Conservation (phyloP, 2,113 vertebrate genomes). For the pig (Sus scrofa) region T2T-Sscrofa CM000812.6:138235001-138235500, state of each 20-base stretch:
- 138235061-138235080: slow-evolving; percentile 49
- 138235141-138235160: slow-evolving; percentile 55
- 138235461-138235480: neutral
- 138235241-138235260: slow-evolving; percentile 57
- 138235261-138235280: slow-evolving; percentile 3
- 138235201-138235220: slow-evolving; percentile 63
- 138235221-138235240: slow-evolving; percentile 62
- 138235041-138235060: slow-evolving; percentile 50
- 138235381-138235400: neutral
- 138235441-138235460: slow-evolving; percentile 20
- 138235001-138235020: slow-evolving; percentile 60
- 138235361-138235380: slow-evolving; percentile 17
- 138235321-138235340: slow-evolving; percentile 33
- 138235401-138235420: neutral
- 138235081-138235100: slow-evolving; percentile 68
- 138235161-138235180: slow-evolving; percentile 24
- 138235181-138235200: slow-evolving; percentile 68
- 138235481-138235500: slow-evolving; percentile 34
- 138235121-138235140: slow-evolving; percentile 12
- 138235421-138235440: slow-evolving; percentile 13
- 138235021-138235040: slow-evolving; percentile 61
- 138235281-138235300: slow-evolving; percentile 49
- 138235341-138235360: slow-evolving; percentile 36
- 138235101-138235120: slow-evolving; percentile 49
- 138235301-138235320: neutral